These are phyloP conservation scores for Dasypus novemcinctus DNA, from an alignment of 2,113 vertebrate species.

Conservation along the genomic window DNA sequence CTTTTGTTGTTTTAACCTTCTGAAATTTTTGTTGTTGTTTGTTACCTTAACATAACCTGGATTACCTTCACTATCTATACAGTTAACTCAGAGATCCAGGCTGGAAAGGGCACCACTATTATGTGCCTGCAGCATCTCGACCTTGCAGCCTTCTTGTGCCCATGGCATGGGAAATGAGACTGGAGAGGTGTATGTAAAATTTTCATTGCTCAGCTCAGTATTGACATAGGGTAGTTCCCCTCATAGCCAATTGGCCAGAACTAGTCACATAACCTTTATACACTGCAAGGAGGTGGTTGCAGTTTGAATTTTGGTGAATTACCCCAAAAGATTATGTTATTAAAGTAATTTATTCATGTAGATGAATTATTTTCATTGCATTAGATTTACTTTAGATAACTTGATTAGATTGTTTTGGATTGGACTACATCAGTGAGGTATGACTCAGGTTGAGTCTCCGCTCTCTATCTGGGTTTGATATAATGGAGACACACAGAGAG, in stretches of 20 bases:
- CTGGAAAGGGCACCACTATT: background rate
- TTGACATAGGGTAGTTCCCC: background rate
- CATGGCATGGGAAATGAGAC: background rate
- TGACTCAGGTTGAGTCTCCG: no score
- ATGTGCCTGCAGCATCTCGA: background rate
- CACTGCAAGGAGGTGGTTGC: background rate
- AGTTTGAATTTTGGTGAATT: no score
- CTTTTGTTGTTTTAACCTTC: background rate
- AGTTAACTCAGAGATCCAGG: background rate
- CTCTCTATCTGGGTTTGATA: no score
- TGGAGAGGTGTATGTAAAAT: background rate
- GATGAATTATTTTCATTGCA: no score
- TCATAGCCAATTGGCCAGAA: background rate
- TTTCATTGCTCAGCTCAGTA: background rate
- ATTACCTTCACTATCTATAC: background rate
- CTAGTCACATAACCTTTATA: background rate
- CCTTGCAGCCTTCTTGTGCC: background rate
- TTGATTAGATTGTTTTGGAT: no score
- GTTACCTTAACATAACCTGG: background rate
- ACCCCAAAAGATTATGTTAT: no score
- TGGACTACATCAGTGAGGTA: no score
- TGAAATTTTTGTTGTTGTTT: background rate
- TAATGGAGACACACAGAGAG: no score
- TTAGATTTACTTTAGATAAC: no score
- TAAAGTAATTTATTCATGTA: no score